phyloP scores from a whole-genome alignment of 92 coral and sea anemone species.

The Palythoa heliodiscus region DNA sequence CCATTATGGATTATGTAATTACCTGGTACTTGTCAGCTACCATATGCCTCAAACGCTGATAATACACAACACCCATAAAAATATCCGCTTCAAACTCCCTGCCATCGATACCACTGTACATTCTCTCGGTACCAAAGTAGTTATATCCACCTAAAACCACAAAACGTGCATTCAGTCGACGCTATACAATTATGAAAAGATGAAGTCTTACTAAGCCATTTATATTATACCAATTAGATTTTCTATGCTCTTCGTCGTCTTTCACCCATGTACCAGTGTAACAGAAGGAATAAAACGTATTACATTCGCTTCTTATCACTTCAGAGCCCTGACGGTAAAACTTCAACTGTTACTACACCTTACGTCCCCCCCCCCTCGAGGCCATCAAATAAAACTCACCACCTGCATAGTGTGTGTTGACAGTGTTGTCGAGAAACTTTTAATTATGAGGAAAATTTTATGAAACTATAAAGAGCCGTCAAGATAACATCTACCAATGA shows the following conservation, averaged over 20 bases:
- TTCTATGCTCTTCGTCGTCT: no score
- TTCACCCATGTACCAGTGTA: no score
- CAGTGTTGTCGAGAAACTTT: no score
- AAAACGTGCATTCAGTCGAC: not conserved
- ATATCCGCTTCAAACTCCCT: conserved; percentile 97
- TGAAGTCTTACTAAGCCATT: not conserved
- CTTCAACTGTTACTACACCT: no score
- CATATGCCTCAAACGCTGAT: conserved; percentile 98
- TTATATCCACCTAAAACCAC: conserved; percentile 86
- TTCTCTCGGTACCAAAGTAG: conserved; percentile 93
- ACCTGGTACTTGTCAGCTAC: conserved; percentile 99
- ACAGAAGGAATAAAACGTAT: no score
- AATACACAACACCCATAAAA: conserved; percentile 96
- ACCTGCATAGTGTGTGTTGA: conserved; percentile 30
- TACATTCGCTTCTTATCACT: not conserved
- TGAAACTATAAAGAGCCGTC: not conserved
- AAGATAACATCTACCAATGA: not conserved
- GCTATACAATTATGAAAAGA: not conserved
- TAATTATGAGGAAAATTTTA: no score
- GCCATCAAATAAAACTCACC: conserved; percentile 66
- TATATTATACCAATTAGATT: no score
- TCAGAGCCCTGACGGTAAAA: conserved; percentile 22
- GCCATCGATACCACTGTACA: conserved; percentile 99
- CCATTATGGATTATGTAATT: not conserved
- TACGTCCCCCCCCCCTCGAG: conserved; percentile 34